phyloP scores from a whole-genome alignment of 2,888 invertebrate genomes.

The Zygogramma bicolorata region DNA sequence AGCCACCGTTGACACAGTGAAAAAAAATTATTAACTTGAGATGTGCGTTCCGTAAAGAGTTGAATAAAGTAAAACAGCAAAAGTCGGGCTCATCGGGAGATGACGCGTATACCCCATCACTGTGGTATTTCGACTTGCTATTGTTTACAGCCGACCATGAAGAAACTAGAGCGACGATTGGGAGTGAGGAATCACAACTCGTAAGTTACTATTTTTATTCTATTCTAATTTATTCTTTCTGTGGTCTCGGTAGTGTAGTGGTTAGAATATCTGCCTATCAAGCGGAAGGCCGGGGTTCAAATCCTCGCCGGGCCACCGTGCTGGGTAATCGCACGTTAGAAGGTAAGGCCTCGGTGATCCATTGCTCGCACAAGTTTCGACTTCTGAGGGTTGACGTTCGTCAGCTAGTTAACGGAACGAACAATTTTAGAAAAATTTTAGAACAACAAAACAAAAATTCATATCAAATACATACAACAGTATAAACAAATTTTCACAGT shows the following conservation, averaged over 20 bases:
- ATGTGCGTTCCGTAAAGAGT: neutral
- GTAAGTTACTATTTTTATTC: too few species aligned
- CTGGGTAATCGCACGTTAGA: too few species aligned
- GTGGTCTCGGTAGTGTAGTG: too few species aligned
- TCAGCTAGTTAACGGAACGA: too few species aligned
- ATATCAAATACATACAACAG: neutral
- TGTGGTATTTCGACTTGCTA: constrained; percentile 22
- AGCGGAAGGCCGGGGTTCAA: too few species aligned
- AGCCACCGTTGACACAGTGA: neutral
- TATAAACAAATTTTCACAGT: neutral
- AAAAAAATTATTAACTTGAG: neutral
- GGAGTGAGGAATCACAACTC: neutral
- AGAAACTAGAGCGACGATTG: neutral
- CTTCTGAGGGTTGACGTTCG: too few species aligned
- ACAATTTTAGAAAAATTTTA: too few species aligned
- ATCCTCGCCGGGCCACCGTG: too few species aligned
- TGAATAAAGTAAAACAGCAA: neutral
- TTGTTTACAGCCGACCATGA: constrained; percentile 20
- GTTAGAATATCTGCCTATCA: too few species aligned
- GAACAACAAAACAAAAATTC: too few species aligned
- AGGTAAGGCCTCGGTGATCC: too few species aligned
- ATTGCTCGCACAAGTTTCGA: too few species aligned
- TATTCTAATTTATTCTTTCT: neutral
- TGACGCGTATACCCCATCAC: constrained; percentile 12
- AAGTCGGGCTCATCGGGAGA: neutral